Evolutionary conservation across 1,140 invertebrate species (phyloP), one percentile per base, ranked within the genome.

Genomic region (Eufriesea mexicana): DNA sequence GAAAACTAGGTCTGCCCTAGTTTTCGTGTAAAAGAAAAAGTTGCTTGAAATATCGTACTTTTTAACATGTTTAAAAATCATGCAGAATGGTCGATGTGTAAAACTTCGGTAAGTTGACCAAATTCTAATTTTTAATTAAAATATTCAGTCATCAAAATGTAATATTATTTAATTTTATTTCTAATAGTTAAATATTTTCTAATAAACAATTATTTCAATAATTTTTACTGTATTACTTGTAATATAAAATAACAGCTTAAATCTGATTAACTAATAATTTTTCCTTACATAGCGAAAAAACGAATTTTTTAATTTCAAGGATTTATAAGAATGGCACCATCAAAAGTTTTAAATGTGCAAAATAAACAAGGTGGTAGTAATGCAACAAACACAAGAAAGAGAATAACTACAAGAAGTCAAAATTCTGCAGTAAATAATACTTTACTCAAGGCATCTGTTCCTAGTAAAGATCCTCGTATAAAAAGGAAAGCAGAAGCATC

Each of bases 401-500:
- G 94, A 62, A 89, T 95, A 61, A 92, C 90, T 25, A 95, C 94
- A 0, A 91, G 95, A 62, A 95, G 93, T 86, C 91, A 92, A 84
- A 93, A 89, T 91, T 78, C 91, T 89, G 54, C 80, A 51, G 23
- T 86, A 45, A 90, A 62, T 49, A 90, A 86, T 83, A 67, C 73
- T 42, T 25, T 84, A 55, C 89, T 87, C 6, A 90, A 91, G 74
- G 86, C 78, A 35, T 62, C 89, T n/a, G 81, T 83, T 54, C n/a
- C 90, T 25, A 64, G 72, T 18, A 93, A 92, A 88, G 94, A 95
- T 82, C 62, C 91, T 9, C 90, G 94, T 59, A 84, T 90, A 7
- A 95, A 95, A 86, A 87, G 95, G 64, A 95, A 95, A 92, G 95
- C 95, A 0, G 95, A 95, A 28, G 92, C 91, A 57, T 95, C 95